Evolutionary conservation across 2,888 invertebrate species (phyloP).

Genomic region (Melolontha melolontha): DNA sequence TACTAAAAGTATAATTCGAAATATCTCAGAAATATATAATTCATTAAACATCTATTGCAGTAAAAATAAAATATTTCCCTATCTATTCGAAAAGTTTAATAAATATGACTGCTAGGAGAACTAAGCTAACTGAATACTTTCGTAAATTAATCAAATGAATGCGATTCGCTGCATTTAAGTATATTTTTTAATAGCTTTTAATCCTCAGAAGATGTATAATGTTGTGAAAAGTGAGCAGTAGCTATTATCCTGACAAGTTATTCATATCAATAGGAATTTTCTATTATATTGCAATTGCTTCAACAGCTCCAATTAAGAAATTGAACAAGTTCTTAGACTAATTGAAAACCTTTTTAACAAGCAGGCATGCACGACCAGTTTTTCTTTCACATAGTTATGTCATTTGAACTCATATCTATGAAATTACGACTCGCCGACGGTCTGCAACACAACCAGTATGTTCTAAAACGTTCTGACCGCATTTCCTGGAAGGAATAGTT

Average conservation of each 20-base stretch:
- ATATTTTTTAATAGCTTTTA: no score
- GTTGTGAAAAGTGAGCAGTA: no score
- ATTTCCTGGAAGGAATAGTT: constrained; percentile 37
- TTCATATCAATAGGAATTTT: constrained; percentile 13
- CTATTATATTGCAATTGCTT: constrained; percentile 11
- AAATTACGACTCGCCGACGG: constrained; percentile 32
- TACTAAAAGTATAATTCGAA: no score
- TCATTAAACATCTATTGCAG: no score
- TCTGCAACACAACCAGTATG: constrained; percentile 18
- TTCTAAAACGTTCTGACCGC: constrained; percentile 32
- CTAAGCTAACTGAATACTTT: no score
- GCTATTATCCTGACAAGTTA: constrained; percentile 1
- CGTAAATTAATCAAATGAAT: no score
- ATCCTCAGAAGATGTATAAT: no score
- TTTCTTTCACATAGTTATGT: constrained; percentile 29
- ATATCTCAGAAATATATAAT: no score
- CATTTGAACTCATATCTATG: constrained; percentile 30
- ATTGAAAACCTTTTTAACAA: constrained; percentile 33
- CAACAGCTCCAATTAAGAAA: constrained; percentile 19
- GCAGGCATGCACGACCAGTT: constrained; percentile 35
- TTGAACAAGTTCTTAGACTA: constrained; percentile 33
- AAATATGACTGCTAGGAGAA: no score
- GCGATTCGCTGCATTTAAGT: no score
- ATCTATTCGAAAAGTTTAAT: no score
- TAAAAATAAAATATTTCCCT: no score